A percentile compares a stretch with the other conserved stretches of the same genome.
Evolutionary conservation across 2,113 vertebrate species (phyloP).

Genomic region (Pelusios castaneus): DNA sequence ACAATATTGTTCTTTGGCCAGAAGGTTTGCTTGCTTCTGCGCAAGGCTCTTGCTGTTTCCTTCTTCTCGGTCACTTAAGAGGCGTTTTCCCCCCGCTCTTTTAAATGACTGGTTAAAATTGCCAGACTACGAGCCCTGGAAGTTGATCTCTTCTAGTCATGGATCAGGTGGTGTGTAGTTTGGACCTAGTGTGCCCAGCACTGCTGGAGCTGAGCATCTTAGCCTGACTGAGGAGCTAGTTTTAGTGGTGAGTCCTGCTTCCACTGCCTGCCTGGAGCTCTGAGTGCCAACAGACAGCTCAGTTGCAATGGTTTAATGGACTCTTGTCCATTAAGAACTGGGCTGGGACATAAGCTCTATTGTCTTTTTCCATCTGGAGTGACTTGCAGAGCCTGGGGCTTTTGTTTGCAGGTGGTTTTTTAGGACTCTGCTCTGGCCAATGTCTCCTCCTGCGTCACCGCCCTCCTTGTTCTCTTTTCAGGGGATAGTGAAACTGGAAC

Average conservation of each 20-base stretch:
- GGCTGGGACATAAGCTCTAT: not conserved
- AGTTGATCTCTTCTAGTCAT: conserved; percentile 50
- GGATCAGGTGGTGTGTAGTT: conserved; percentile 45
- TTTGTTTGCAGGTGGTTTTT: not conserved
- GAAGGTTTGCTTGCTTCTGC: conserved; percentile 54
- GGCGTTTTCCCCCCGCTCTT: conserved; percentile 22
- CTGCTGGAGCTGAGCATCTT: not conserved
- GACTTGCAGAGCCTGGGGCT: not conserved
- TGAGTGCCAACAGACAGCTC: not conserved
- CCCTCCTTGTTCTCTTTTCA: conserved; percentile 66
- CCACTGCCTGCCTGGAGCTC: not conserved
- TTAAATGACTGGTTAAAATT: conserved; percentile 65
- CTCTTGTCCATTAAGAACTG: not conserved
- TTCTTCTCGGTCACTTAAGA: not conserved
- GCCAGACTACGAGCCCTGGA: conserved; percentile 50
- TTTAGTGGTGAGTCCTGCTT: not conserved
- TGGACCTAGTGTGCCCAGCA: not conserved
- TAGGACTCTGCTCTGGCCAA: not conserved
- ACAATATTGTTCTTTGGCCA: conserved; percentile 13
- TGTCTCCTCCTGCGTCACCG: not conserved
- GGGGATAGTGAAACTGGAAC: conserved; percentile 94
- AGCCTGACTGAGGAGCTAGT: rapidly evolving
- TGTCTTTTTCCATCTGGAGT: rapidly evolving
- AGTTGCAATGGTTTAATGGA: rapidly evolving
- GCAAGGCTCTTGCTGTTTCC: conserved; percentile 29